phyloP scores from a whole-genome alignment of 2,797 vertebrate species.

The Lepus oiostolus region DNA sequence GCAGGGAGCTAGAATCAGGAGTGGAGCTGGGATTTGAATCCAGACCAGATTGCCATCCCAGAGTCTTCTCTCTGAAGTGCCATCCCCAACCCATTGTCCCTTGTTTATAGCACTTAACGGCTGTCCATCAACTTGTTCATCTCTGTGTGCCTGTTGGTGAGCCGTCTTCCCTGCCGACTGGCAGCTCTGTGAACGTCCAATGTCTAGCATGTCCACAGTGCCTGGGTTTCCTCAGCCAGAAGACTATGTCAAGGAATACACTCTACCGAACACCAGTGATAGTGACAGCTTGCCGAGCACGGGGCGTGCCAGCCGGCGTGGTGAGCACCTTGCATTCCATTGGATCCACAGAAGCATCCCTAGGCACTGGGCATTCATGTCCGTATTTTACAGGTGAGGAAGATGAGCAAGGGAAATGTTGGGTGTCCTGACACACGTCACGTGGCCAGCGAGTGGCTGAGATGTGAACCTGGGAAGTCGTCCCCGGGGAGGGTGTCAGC shows the following conservation, averaged over 20 bases:
- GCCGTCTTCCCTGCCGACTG: background rate
- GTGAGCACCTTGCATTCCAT: background rate
- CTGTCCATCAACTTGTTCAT: background rate
- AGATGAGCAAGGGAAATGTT: background rate
- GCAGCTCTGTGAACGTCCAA: background rate
- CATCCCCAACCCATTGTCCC: background rate
- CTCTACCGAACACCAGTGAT: background rate
- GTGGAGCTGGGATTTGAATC: no score
- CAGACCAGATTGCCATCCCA: background rate
- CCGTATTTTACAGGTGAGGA: background rate
- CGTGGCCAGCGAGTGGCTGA: background rate
- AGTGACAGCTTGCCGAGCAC: background rate
- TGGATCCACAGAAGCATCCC: background rate
- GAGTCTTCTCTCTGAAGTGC: background rate
- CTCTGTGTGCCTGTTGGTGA: background rate
- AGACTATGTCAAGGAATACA: background rate
- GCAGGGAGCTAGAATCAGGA: no score
- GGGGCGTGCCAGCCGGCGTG: background rate
- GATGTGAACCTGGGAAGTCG: background rate
- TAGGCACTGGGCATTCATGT: background rate
- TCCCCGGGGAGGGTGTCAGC: background rate
- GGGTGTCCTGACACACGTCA: background rate
- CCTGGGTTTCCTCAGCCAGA: background rate
- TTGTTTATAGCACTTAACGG: background rate
- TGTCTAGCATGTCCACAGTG: background rate